Conservation (phyloP, 37 sponge, comb jelly and placozoan genomes). For the Theonella swinhoei region DNA sequence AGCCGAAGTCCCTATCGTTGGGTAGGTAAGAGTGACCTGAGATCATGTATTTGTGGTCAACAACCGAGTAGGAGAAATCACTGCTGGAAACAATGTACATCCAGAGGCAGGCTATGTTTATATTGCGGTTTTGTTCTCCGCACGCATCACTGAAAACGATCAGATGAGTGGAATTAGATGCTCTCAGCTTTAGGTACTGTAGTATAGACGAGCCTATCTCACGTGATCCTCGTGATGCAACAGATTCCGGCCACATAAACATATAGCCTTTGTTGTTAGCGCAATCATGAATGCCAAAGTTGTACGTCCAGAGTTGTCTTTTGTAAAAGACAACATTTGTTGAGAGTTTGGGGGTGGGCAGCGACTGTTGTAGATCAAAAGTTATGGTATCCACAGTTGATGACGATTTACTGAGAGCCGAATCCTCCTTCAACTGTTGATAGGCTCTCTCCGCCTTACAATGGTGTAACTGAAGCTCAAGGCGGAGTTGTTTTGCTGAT, state of each 20-base stretch:
- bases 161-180: neutral
- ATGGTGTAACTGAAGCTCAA: neutral
- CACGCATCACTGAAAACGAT: constrained; percentile 17
- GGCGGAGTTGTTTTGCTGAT: neutral
- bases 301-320: constrained; percentile 43
- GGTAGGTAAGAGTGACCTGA: constrained; percentile 17
- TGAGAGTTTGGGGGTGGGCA: constrained; percentile 7
- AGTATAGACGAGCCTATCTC: neutral
- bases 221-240: constrained; percentile 38
- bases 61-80: too few relatives aligned
- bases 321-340: constrained; percentile 35
- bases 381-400: constrained; percentile 16
- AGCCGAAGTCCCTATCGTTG: constrained; percentile 31
- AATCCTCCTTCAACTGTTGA: constrained; percentile 4
- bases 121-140: constrained; percentile 38
- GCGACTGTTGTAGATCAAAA: constrained; percentile 16
- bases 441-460: neutral
- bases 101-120: constrained; percentile 3
- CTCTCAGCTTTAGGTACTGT: neutral
- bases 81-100: neutral
- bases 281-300: constrained; percentile 29
- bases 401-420: neutral
- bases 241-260: constrained; percentile 24
- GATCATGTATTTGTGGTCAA: too few relatives aligned
- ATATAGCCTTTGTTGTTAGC: constrained; percentile 12